Conservation (phyloP, 1,140 invertebrate genomes). For the Thaumatotibia leucotreta region DNA sequence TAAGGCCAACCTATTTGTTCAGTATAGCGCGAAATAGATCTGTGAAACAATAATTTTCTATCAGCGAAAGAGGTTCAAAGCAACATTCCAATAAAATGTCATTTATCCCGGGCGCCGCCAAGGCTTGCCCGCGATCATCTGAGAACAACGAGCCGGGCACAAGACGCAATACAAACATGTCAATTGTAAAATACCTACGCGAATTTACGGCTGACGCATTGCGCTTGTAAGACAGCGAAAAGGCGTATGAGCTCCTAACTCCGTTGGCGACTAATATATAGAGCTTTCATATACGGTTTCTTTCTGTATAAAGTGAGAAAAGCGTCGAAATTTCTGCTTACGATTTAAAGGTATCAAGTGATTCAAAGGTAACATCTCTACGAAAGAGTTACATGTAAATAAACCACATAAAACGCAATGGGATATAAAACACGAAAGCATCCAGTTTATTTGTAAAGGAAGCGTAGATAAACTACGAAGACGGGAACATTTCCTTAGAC, state of each 20-base stretch:
- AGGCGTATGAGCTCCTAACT: neutral
- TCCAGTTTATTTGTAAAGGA: conserved; percentile 13
- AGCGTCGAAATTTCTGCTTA: too few relatives aligned
- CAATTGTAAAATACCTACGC: conserved; percentile 11
- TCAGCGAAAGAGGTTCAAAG: conserved; percentile 14
- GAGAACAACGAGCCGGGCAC: neutral
- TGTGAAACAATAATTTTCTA: conserved; percentile 13
- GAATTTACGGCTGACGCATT: conserved; percentile 9
- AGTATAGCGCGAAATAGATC: conserved; percentile 5
- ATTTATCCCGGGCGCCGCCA: neutral
- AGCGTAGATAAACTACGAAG: conserved; percentile 39
- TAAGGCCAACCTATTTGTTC: conserved; percentile 11
- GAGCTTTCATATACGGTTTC: too few relatives aligned
- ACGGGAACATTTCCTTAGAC: conserved; percentile 39
- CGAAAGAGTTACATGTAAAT: neutral
- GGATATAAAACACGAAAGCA: neutral
- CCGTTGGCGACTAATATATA: neutral
- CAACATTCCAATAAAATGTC: conserved; percentile 14
- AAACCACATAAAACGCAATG: neutral
- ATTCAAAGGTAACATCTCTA: neutral
- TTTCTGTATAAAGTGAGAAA: too few relatives aligned
- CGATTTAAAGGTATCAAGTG: neutral
- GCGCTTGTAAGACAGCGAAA: conserved; percentile 5
- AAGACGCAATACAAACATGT: conserved; percentile 6
- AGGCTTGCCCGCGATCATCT: neutral